These are phyloP conservation scores for Amphiura filiformis DNA, from an alignment of 35 echinoderm and acorn worm species.

Conservation along the genomic window DNA sequence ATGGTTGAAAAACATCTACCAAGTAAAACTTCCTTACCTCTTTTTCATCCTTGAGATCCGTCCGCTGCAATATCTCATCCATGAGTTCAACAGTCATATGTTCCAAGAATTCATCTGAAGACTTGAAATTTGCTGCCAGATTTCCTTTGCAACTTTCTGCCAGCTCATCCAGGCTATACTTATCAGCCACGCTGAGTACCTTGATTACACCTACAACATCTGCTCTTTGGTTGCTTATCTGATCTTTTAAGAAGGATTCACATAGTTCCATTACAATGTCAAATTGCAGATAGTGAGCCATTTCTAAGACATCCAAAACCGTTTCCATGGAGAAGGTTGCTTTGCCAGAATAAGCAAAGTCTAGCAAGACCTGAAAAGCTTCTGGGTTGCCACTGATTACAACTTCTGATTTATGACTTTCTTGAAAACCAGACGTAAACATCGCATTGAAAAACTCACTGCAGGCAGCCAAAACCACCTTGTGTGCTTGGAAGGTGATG, in stretches of 20 bases:
- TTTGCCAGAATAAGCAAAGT: neutral
- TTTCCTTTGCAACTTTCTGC: neutral
- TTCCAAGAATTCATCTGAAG: neutral
- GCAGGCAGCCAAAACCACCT: neutral
- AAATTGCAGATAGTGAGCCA: neutral
- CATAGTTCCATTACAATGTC: neutral
- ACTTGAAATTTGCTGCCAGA: neutral
- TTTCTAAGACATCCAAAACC: neutral
- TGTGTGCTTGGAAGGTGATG: neutral
- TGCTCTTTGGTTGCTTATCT: neutral
- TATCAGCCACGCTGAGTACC: neutral
- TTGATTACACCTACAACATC: neutral
- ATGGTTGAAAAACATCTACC: no score
- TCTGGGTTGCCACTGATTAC: neutral
- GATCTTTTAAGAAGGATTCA: neutral
- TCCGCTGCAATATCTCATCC: neutral
- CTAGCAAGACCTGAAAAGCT: neutral
- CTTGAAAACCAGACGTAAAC: neutral
- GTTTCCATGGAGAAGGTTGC: neutral
- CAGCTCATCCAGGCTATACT: neutral
- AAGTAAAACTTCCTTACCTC: no score
- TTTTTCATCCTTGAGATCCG: neutral
- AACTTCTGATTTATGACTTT: neutral
- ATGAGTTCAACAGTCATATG: neutral
- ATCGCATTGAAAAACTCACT: neutral